These are phyloP conservation scores for Nemotelus pantherinus DNA, from an alignment of 2,888 invertebrate genomes.

Conservation along the genomic window DNA sequence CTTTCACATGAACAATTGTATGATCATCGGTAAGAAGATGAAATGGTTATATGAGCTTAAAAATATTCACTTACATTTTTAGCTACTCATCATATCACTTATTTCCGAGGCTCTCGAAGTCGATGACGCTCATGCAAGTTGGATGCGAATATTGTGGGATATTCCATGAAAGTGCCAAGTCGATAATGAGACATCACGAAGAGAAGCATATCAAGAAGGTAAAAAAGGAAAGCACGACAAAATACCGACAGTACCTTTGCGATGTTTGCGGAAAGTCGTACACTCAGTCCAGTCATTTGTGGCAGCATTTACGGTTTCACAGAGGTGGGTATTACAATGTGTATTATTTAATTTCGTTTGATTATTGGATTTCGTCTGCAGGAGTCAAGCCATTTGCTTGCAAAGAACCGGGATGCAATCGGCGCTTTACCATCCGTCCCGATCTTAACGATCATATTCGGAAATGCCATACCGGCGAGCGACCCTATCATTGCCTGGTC, in stretches of 20 bases:
- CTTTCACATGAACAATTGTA: conserved; percentile 60
- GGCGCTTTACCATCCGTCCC: conserved; percentile 72
- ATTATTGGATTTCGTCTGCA: conserved; percentile 53
- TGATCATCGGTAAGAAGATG: conserved; percentile 60
- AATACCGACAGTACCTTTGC: conserved; percentile 67
- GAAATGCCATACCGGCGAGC: conserved; percentile 72
- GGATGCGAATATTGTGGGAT: conserved; percentile 62
- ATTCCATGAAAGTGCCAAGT: conserved; percentile 57
- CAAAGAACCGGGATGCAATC: conserved; percentile 69
- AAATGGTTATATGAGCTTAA: background rate
- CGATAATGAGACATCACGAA: conserved; percentile 67
- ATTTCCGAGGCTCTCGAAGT: conserved; percentile 59
- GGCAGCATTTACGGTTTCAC: conserved; percentile 74
- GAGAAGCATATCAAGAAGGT: conserved; percentile 68
- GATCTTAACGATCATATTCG: conserved; percentile 73
- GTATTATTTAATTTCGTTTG: background rate
- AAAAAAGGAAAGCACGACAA: conserved; percentile 57
- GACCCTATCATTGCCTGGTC: conserved; percentile 71
- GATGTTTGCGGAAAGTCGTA: conserved; percentile 72
- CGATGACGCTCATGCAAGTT: conserved; percentile 54
- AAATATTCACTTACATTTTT: background rate
- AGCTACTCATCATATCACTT: conserved; percentile 61
- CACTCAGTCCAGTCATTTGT: conserved; percentile 72
- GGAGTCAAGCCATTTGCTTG: conserved; percentile 73
- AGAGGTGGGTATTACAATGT: conserved; percentile 64